Evolutionary conservation across 1,140 invertebrate species (phyloP).

Genomic region (Helicoverpa zea): DNA sequence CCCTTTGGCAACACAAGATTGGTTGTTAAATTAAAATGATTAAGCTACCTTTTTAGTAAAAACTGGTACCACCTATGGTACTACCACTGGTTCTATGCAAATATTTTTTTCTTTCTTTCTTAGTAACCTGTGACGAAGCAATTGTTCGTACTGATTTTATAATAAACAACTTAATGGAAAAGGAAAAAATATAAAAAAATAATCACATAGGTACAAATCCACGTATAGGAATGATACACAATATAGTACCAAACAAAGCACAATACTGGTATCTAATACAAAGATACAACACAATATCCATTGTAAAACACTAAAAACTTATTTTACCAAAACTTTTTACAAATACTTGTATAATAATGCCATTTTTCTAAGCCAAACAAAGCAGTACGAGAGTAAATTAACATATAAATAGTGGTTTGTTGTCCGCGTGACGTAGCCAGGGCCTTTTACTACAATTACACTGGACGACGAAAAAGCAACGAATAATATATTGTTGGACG

Average conservation of each 20-base stretch:
- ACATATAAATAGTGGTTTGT: conserved; percentile 67
- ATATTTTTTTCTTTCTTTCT: no score
- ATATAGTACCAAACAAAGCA: conserved; percentile 1
- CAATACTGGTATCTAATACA: no score
- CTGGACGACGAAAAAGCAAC: conserved; percentile 43
- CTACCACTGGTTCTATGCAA: no score
- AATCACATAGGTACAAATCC: no score
- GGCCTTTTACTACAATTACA: conserved; percentile 70
- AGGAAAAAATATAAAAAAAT: no score
- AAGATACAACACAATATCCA: background rate
- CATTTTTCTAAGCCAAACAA: conserved; percentile 52
- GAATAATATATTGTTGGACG: conserved; percentile 45
- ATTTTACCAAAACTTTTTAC: conserved; percentile 16
- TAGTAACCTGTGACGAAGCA: no score
- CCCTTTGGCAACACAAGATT: no score
- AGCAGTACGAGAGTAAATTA: conserved; percentile 62
- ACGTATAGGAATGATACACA: background rate
- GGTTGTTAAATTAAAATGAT: no score
- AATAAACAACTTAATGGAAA: no score
- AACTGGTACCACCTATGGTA: no score
- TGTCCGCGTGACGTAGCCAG: conserved; percentile 55
- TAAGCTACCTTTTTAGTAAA: no score
- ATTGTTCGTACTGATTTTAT: no score
- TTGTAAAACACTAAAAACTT: conserved; percentile 33
- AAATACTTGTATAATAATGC: conserved; percentile 45